phyloP scores from a whole-genome alignment of 1,140 invertebrate genomes.

The Pantala flavescens region DNA sequence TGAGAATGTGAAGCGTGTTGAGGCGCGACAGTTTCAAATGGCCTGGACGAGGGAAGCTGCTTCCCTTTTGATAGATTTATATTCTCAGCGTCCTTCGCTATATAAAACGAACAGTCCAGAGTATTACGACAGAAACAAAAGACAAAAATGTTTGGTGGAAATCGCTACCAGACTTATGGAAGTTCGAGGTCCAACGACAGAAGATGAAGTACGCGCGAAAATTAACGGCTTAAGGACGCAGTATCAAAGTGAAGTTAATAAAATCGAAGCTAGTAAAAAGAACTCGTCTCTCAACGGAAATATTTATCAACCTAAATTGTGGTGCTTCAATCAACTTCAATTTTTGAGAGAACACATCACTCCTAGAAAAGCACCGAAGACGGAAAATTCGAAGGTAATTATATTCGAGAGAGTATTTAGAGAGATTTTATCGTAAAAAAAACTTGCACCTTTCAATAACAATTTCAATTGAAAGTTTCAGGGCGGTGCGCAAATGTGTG shows the following conservation, averaged over 20 bases:
- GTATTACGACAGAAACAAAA: background rate
- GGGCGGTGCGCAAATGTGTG: background rate
- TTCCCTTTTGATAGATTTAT: background rate
- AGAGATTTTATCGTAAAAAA: background rate
- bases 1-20: background rate
- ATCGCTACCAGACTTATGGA: background rate
- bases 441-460: background rate
- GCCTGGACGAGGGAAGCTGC: background rate
- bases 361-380: background rate
- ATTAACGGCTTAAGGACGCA: background rate
- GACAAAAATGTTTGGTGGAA: background rate
- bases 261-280: background rate
- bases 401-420: too few relatives aligned
- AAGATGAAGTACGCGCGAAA: background rate
- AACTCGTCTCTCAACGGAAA: background rate
- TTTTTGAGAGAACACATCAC: background rate
- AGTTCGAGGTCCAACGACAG: background rate
- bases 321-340: background rate
- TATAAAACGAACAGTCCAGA: slow-evolving; percentile 2
- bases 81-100: background rate
- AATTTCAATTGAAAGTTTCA: background rate
- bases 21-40: background rate
- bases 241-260: background rate
- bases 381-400: background rate
- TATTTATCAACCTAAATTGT: background rate